These are phyloP conservation scores for Parnassius apollo DNA, from an alignment of 2,888 invertebrate species.

Conservation along the genomic window DNA sequence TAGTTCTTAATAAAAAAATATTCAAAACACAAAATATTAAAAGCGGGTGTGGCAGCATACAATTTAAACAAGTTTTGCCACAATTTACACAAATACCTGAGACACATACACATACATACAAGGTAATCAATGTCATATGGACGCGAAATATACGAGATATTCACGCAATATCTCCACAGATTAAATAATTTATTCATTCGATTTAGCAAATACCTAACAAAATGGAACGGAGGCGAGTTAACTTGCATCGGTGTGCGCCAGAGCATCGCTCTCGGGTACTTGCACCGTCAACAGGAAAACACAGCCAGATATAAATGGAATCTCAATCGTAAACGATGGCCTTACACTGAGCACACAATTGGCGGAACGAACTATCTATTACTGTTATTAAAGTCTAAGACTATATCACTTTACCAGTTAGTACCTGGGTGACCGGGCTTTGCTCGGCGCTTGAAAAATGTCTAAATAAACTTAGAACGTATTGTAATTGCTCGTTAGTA, in stretches of 20 bases:
- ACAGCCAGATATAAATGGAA: slow-evolving; percentile 62
- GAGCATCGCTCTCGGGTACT: slow-evolving; percentile 35
- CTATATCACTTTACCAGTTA: not conserved
- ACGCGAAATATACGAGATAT: not conserved
- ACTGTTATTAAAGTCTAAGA: slow-evolving; percentile 7
- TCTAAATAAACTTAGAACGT: too few species aligned
- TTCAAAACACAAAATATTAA: too few species aligned
- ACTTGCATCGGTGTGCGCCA: slow-evolving; percentile 23
- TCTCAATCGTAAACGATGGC: slow-evolving; percentile 48
- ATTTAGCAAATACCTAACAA: not conserved
- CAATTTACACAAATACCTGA: too few species aligned
- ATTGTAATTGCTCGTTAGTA: too few species aligned
- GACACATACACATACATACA: too few species aligned
- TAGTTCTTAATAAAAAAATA: too few species aligned
- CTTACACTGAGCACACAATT: slow-evolving; percentile 30
- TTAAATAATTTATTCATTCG: not conserved
- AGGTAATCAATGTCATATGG: too few species aligned
- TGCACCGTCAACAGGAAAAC: slow-evolving; percentile 62
- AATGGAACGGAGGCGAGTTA: not conserved
- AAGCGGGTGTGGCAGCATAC: too few species aligned
- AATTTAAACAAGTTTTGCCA: too few species aligned
- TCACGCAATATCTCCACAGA: not conserved
- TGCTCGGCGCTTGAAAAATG: too few species aligned
- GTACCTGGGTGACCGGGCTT: too few species aligned
- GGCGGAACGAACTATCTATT: slow-evolving; percentile 20